Evolutionary conservation across 2,888 invertebrate species (phyloP), one percentile per base, ranked within the genome.

Genomic region (Eurois occulta): DNA sequence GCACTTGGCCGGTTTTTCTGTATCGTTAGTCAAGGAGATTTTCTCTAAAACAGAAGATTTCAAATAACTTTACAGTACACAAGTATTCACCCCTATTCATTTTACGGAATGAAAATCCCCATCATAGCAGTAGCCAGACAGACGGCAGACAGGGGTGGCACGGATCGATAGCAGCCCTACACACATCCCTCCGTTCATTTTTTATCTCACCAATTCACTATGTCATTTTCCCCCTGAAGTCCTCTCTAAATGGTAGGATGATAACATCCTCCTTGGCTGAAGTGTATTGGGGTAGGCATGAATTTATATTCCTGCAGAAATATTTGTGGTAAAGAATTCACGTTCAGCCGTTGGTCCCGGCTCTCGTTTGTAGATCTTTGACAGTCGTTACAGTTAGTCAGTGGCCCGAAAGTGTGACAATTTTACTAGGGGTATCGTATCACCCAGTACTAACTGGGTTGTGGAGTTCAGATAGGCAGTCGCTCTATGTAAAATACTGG

Each of bases 121-220:
- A 24, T 72, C 13, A 35, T 24, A 67, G 28, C 28, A 69, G 46
- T 38, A 18, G 58, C 72, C 52, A 84, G 85, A 75, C 84, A 78
- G 52, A 10, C 64, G 65, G 55, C 67, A 85, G 85, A 84, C 84
- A 65, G 66, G 81, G 85, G 85, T 21, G 41, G 75, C 35, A 1
- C 52, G 46, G 84, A 78, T 84, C 85, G 64, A 85, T 84, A 76
- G 13, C 32, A 2, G 16, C 16, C 35, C 70, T 48, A 8, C 46
- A n/a, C 46, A n/a, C 52, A 52, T 58, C 71, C 80, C 76, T 58
- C 35, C 72, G 16, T 72, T 35, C 38, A 81, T 77, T 70, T 75
- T 81, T 73, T 72, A 81, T 77, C 55, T 21, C 58, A 2, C 10
- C 38, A 11, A 32, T 67, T 66, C 46, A 75, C 43, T 3, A 48